Evolutionary conservation across 2,888 invertebrate species (phyloP), one percentile per base, ranked within the genome.

Genomic region (Sicus ferrugineus): DNA sequence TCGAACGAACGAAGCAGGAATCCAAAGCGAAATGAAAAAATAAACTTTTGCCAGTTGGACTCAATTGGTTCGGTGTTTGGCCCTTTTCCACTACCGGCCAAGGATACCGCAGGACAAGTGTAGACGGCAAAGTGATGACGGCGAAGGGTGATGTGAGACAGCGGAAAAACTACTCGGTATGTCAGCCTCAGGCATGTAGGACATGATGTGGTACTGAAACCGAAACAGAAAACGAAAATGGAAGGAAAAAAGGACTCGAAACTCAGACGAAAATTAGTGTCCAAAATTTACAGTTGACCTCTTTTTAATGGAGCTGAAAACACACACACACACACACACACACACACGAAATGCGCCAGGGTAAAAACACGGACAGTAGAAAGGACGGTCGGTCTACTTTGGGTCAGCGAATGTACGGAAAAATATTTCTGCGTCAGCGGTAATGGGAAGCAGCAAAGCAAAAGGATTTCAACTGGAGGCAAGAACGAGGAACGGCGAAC

Each of bases 251-350:
- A 52, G 52, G 7, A 11, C 52, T 19, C 21, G 52, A 11, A 42
- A 3, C 26, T 11, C 14, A 26, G 14, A 21, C 54, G 38, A 30
- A 28, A 5, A 50, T 50, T 34, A 26, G 61, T 61, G 61, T 52
- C 34, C 50, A 31, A 64, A 52, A 52, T 52, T 50, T 50, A 42
- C 66, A 66, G 56, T 56, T 58, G 66, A 66, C 66, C 66, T 56
- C 66, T 38, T 66, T 66, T n/a, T 26, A 38, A 7, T 64, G 21
- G 2, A 30, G n/a, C 5, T 28, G 21, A n/a, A 46, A 42, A 38
- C 42, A 26, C 21, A 30, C 21, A 48, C 9, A 63, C 6, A 42
- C 5, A n/a, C 2, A 56, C 16, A 1, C 52, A 52, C 52, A 52
- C 52, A 52, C 14, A 38, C 14, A 38, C n/a, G 14, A 38, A 19